Percentiles rank a stretch among this genome's conserved stretches.
phyloP scores from a whole-genome alignment of 2,113 vertebrate species.

The Campylomormyrus tamandua region DNA sequence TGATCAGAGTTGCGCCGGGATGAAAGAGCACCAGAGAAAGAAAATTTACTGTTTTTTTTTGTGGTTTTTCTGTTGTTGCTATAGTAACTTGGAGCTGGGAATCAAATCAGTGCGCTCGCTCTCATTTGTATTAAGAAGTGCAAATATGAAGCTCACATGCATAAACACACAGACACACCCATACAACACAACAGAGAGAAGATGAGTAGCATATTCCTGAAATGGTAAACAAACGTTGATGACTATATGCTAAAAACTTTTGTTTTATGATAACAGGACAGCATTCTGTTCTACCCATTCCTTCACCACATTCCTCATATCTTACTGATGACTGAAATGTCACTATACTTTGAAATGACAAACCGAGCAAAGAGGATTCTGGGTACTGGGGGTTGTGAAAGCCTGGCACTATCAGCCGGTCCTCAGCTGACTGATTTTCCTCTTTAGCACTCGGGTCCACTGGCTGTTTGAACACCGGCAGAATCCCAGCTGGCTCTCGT shows the following conservation, averaged over 20 bases:
- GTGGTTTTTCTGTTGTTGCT: slow-evolving; percentile 60
- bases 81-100: slow-evolving; percentile 61
- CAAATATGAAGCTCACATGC: slow-evolving; percentile 31
- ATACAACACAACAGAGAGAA: background rate
- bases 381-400: background rate
- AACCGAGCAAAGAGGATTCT: slow-evolving; percentile 22
- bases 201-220: background rate
- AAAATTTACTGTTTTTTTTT: slow-evolving; percentile 25
- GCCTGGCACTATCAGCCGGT: background rate
- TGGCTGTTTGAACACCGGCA: slow-evolving; percentile 46
- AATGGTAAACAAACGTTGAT: background rate
- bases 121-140: slow-evolving; percentile 59
- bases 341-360: slow-evolving; percentile 49
- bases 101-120: slow-evolving; percentile 55
- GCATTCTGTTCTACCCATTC: slow-evolving; percentile 5
- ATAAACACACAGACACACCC: background rate
- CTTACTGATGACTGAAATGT: slow-evolving; percentile 31
- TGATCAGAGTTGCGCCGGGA: slow-evolving; percentile 60
- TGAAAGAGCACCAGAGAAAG: slow-evolving; percentile 49
- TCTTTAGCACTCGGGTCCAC: slow-evolving; percentile 19
- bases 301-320: background rate
- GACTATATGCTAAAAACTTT: background rate
- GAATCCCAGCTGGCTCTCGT: slow-evolving; percentile 41
- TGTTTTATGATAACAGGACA: background rate
- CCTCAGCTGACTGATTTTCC: background rate